Evolutionary conservation across 2,113 vertebrate genomes (phyloP).

Genomic region (Eretmochelys imbricata): DNA sequence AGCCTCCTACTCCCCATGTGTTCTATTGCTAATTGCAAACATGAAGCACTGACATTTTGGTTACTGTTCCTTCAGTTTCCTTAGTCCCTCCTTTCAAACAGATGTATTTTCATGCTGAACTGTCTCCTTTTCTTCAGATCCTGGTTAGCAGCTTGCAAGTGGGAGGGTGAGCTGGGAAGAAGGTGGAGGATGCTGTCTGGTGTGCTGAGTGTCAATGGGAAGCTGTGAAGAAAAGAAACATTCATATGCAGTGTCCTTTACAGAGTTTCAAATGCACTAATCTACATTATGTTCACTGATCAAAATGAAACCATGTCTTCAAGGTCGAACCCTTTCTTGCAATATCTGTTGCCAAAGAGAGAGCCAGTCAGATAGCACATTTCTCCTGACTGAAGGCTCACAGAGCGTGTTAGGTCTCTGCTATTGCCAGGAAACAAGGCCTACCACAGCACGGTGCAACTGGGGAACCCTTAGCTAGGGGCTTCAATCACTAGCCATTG

Average conservation of each 20-base stretch:
- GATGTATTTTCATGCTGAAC: slow-evolving; percentile 4
- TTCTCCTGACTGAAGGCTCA: background rate
- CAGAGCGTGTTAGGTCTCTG: background rate
- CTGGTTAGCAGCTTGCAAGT: background rate
- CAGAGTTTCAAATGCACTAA: slow-evolving; percentile 11
- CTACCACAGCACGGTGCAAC: rapidly evolving
- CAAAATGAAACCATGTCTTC: background rate
- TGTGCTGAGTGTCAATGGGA: slow-evolving; percentile 15
- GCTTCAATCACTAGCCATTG: rapidly evolving
- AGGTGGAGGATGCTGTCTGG: background rate
- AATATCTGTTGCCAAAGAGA: background rate
- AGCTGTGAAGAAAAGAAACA: slow-evolving; percentile 32
- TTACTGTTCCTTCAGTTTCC: background rate
- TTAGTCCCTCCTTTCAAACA: background rate
- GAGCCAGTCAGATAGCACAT: background rate
- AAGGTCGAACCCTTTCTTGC: background rate
- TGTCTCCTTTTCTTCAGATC: background rate
- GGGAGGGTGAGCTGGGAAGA: background rate
- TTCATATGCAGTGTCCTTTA: slow-evolving; percentile 3
- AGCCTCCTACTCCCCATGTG: slow-evolving; percentile 1
- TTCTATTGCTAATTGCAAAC: slow-evolving; percentile 7
- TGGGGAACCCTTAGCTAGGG: rapidly evolving
- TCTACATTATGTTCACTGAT: background rate
- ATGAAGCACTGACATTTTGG: background rate
- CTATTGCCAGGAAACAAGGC: background rate